Evolutionary conservation across 64 coral and sea anemone species (phyloP).

Genomic region (Pachyseris speciosa): DNA sequence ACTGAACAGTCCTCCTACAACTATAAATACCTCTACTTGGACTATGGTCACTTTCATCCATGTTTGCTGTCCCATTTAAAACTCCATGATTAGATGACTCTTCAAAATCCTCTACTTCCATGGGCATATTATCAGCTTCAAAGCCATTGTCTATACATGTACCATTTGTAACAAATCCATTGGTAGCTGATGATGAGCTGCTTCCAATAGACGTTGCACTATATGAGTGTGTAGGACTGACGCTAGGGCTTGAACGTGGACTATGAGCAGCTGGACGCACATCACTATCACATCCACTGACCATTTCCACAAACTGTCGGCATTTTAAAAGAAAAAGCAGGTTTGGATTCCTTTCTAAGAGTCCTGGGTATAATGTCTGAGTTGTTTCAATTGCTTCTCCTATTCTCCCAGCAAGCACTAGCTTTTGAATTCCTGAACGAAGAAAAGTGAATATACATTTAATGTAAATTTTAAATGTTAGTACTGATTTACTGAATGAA

Average conservation of each 20-base stretch:
- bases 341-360: conserved; percentile 97
- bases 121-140: conserved; percentile 88
- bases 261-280: conserved; percentile 89
- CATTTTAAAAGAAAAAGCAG: conserved; percentile 97
- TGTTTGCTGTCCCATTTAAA: conserved; percentile 79
- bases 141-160: conserved; percentile 92
- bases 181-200: conserved; percentile 77
- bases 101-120: conserved; percentile 91
- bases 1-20: not conserved
- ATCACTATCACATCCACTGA: conserved; percentile 97
- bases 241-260: conserved; percentile 94
- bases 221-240: conserved; percentile 93
- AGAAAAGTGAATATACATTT: conserved; percentile 3
- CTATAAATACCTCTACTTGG: conserved; percentile 44
- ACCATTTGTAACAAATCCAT: conserved; percentile 95
- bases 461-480: no score
- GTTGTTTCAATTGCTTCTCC: conserved; percentile 99
- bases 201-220: conserved; percentile 74
- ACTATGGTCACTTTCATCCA: conserved; percentile 59
- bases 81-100: conserved; percentile 65
- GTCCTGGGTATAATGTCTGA: conserved; percentile 94
- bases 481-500: no score
- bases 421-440: conserved; percentile 94
- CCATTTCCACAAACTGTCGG: conserved; percentile 99
- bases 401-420: conserved; percentile 94